Evolutionary conservation across 2,113 vertebrate genomes (phyloP).

Genomic region (Recurvirostra avosetta): DNA sequence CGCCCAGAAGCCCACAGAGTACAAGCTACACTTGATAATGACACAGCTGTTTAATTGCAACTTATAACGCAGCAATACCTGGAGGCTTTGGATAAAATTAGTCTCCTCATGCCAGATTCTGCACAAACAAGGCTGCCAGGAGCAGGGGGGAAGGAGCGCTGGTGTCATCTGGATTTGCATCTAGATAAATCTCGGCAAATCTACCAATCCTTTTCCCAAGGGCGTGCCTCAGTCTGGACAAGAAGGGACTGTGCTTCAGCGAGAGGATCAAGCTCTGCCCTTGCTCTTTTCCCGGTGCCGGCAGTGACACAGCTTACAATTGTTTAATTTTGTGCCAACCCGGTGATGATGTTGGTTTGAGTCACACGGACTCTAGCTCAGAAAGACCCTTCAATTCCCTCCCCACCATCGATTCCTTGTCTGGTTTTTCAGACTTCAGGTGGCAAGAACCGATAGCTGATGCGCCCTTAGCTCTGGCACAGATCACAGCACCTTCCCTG

Average conservation of each 20-base stretch:
- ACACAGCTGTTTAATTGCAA: not conserved
- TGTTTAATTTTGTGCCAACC: not conserved
- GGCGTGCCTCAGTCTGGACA: not conserved
- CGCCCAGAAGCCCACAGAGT: not conserved
- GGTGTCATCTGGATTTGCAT: not conserved
- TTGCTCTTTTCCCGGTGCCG: not conserved
- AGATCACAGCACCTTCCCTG: not conserved
- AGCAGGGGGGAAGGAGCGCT: not conserved
- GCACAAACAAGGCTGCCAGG: not conserved
- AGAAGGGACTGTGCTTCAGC: accelerated
- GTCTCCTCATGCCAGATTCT: not conserved
- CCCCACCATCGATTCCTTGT: not conserved
- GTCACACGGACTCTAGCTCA: not conserved
- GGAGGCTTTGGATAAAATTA: not conserved
- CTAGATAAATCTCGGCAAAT: not conserved
- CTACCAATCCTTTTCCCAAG: not conserved
- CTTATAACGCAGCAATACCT: not conserved
- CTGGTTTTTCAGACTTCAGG: not conserved
- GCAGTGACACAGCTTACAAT: not conserved
- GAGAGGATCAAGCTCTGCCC: not conserved
- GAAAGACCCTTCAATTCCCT: not conserved
- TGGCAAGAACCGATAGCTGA: accelerated
- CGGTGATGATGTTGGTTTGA: not conserved
- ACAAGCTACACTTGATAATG: accelerated
- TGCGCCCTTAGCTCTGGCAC: not conserved